Conservation (phyloP, 1,140 invertebrate genomes). For the Drosophila ananassae region DNA sequence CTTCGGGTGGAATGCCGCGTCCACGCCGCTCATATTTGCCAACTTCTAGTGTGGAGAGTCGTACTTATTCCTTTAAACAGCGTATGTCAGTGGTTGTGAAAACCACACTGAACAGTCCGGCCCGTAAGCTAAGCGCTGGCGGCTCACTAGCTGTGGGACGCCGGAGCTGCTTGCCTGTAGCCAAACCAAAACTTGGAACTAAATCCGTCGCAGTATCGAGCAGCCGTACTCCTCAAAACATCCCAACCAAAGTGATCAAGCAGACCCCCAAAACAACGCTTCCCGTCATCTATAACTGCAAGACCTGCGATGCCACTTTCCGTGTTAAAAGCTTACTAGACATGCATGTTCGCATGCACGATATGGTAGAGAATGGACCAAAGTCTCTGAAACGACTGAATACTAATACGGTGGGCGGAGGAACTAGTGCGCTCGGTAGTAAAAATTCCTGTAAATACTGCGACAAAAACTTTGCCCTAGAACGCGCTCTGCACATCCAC, state of each 20-base stretch:
- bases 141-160: conserved; percentile 9
- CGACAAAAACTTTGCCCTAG: conserved; percentile 74
- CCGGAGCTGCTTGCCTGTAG: conserved; percentile 51
- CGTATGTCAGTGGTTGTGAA: conserved; percentile 80
- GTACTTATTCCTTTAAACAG: conserved; percentile 59
- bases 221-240: conserved; percentile 4
- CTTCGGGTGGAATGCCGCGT: conserved; percentile 21
- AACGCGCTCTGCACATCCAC: conserved; percentile 74
- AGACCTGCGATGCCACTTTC: conserved; percentile 47
- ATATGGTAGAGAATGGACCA: conserved; percentile 26
- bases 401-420: conserved; percentile 2
- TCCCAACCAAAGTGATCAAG: not conserved
- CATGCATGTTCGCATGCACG: conserved; percentile 57
- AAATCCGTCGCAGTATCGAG: not conserved
- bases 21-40: conserved; percentile 62
- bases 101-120: conserved; percentile 75
- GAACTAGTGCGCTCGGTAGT: not conserved
- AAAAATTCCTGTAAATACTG: conserved; percentile 71
- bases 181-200: conserved; percentile 1
- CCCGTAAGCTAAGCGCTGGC: conserved; percentile 56
- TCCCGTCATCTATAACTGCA: conserved; percentile 35
- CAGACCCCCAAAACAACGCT: not conserved
- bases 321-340: conserved; percentile 47
- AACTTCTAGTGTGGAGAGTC: conserved; percentile 33
- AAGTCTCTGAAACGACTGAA: conserved; percentile 30